Conservation (phyloP, 2,888 invertebrate genomes). For the Melipona bicolor region DNA sequence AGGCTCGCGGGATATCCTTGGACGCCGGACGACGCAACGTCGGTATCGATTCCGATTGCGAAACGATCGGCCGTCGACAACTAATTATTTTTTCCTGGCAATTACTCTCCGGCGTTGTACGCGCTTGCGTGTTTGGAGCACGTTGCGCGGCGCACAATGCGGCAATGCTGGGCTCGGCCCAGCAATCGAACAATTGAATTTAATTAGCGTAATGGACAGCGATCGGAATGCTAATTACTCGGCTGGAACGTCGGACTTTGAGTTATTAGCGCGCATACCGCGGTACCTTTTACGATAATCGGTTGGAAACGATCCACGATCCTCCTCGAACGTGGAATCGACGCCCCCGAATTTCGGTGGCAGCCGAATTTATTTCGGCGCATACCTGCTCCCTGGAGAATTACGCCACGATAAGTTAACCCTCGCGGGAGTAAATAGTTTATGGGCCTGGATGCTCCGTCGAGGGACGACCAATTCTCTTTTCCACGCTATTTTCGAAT, state of each 20-base stretch:
- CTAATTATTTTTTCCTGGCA: conserved; percentile 59
- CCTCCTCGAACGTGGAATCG: not conserved
- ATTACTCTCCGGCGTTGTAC: conserved; percentile 42
- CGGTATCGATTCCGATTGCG: conserved; percentile 51
- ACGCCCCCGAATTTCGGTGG: conserved; percentile 38
- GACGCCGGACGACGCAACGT: conserved; percentile 29
- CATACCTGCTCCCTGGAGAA: conserved; percentile 37
- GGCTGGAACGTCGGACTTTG: conserved; percentile 48
- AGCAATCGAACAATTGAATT: conserved; percentile 64
- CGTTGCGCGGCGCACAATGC: conserved; percentile 35
- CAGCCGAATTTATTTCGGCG: conserved; percentile 33
- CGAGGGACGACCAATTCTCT: conserved; percentile 28
- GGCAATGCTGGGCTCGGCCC: conserved; percentile 14
- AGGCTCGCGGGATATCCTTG: conserved; percentile 30
- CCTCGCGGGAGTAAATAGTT: conserved; percentile 36
- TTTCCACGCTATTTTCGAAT: conserved; percentile 15
- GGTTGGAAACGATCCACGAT: conserved; percentile 13
- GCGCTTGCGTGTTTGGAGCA: conserved; percentile 32
- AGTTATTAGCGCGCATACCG: conserved; percentile 51
- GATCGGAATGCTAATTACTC: conserved; percentile 64
- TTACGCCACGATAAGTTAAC: conserved; percentile 41
- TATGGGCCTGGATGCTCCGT: conserved; percentile 31
- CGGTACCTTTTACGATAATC: conserved; percentile 50
- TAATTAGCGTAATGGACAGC: conserved; percentile 65
- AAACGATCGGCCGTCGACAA: conserved; percentile 28